Evolutionary conservation across 2,888 invertebrate species (phyloP).

Genomic region (Venustoraphidia nigricollis): DNA sequence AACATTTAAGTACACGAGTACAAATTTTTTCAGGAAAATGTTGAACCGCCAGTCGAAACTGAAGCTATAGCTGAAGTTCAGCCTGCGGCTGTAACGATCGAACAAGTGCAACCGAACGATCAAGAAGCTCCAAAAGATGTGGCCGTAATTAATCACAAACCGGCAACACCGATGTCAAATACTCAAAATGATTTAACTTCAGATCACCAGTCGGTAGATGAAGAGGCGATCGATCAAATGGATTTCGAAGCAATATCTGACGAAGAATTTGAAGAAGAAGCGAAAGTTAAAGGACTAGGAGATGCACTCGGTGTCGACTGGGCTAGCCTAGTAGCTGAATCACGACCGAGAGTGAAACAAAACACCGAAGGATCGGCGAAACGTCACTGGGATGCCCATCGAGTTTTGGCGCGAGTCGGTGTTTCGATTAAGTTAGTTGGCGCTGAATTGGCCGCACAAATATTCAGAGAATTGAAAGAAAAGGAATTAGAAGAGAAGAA

Average conservation of each 20-base stretch:
- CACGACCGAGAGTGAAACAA: constrained; percentile 34
- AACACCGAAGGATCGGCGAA: constrained; percentile 40
- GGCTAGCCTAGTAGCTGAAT: constrained; percentile 77
- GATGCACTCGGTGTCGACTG: constrained; percentile 94
- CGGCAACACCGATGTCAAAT: no score
- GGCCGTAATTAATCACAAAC: no score
- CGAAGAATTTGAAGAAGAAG: constrained; percentile 74
- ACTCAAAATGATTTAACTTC: neutral
- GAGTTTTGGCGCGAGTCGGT: constrained; percentile 65
- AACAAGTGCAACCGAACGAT: no score
- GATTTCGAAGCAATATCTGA: constrained; percentile 86
- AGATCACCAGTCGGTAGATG: constrained; percentile 41
- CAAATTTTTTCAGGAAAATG: neutral
- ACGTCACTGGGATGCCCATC: constrained; percentile 66
- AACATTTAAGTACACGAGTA: neutral
- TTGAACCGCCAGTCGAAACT: constrained; percentile 1
- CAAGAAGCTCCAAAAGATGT: no score
- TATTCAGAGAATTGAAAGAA: constrained; percentile 25
- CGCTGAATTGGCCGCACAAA: constrained; percentile 34
- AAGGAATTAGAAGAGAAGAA: constrained; percentile 18
- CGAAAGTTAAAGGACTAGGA: constrained; percentile 56
- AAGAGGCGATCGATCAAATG: constrained; percentile 55
- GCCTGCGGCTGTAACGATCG: no score
- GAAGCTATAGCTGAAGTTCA: constrained; percentile 2
- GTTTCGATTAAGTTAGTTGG: constrained; percentile 68